phyloP scores from a whole-genome alignment of 2,113 vertebrate genomes.

The Hypanus sabinus region DNA sequence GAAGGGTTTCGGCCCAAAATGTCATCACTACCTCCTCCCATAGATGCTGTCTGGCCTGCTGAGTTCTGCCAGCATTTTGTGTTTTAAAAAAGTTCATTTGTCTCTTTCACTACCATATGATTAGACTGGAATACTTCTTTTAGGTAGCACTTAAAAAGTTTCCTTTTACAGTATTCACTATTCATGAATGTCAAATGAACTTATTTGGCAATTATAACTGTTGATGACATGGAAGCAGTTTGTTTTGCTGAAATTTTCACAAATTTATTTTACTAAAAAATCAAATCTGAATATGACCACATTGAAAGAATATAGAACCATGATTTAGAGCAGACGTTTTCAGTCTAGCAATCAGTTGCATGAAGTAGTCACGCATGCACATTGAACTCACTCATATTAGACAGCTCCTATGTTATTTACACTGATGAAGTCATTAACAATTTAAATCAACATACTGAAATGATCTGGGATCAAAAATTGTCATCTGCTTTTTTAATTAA shows the following conservation, averaged over 20 bases:
- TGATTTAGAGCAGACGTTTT: background rate
- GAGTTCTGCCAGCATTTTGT: too few relatives aligned
- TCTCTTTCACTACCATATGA: background rate
- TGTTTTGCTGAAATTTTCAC: background rate
- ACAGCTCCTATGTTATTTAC: background rate
- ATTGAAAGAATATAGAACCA: background rate
- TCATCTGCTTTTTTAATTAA: background rate
- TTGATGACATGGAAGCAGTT: background rate
- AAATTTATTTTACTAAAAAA: background rate
- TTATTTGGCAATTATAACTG: background rate
- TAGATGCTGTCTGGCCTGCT: too few relatives aligned
- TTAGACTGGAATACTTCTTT: background rate
- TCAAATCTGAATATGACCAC: background rate
- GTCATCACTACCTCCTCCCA: too few relatives aligned
- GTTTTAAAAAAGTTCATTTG: background rate
- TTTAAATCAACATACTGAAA: background rate
- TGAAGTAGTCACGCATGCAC: background rate
- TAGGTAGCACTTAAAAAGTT: background rate
- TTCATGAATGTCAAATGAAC: background rate
- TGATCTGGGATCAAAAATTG: background rate
- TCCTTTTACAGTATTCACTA: background rate
- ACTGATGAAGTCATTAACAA: background rate
- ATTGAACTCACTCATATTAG: background rate
- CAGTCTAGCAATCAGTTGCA: background rate
- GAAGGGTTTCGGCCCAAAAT: too few relatives aligned